A percentile compares a stretch with the other conserved stretches of the same genome.
Evolutionary conservation across 2,113 vertebrate species (phyloP).

Genomic region (Dinomys branickii): DNA sequence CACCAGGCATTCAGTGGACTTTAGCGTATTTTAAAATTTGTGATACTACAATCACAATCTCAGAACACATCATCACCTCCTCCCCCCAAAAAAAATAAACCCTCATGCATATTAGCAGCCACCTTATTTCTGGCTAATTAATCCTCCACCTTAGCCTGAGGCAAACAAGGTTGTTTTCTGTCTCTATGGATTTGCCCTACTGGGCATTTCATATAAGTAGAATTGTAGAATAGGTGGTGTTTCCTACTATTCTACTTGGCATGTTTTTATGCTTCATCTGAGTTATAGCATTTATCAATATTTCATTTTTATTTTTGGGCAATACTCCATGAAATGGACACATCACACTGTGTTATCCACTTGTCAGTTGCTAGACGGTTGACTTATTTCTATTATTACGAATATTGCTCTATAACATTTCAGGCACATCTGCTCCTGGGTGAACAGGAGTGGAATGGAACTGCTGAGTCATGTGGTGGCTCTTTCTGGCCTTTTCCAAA

Average conservation of each 20-base stretch:
- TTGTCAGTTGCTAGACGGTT: not conserved
- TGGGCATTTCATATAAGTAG: not conserved
- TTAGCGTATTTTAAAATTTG: constrained; percentile 10
- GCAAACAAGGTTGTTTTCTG: not conserved
- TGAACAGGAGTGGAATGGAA: not conserved
- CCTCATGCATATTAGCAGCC: not conserved
- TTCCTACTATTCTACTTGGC: not conserved
- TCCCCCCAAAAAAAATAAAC: not conserved
- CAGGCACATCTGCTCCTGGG: fast-evolving
- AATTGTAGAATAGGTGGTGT: not conserved
- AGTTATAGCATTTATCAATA: not conserved
- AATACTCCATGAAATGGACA: constrained; percentile 29
- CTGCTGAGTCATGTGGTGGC: not conserved
- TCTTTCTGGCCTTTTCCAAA: constrained; percentile 19
- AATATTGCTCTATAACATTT: not conserved
- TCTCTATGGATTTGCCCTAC: not conserved
- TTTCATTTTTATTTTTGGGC: constrained; percentile 19
- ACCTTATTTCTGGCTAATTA: not conserved
- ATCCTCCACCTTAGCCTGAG: not conserved
- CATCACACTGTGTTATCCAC: not conserved
- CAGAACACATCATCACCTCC: not conserved
- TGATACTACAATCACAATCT: not conserved
- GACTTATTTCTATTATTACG: not conserved
- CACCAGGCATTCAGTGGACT: not conserved
- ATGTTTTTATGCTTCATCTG: not conserved